Evolutionary conservation across 2,797 vertebrate species (phyloP).

Genomic region (Halcyon badia): DNA sequence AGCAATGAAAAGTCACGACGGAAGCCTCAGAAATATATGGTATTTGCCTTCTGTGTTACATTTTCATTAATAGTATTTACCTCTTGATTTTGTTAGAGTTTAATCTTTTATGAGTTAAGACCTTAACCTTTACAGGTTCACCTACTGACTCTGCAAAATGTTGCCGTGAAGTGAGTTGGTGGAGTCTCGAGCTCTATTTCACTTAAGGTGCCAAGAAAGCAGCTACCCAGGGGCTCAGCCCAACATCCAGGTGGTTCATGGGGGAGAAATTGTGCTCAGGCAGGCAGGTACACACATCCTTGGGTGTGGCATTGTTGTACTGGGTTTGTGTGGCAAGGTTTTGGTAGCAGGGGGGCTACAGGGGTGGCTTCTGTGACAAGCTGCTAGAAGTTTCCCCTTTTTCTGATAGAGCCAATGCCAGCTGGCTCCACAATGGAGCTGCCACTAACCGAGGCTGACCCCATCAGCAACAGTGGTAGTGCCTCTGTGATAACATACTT

Average conservation of each 20-base stretch:
- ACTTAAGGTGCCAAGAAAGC: background rate
- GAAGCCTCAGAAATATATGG: background rate
- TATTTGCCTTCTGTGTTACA: background rate
- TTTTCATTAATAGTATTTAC: background rate
- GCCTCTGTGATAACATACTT: background rate
- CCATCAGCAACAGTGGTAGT: background rate
- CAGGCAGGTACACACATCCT: background rate
- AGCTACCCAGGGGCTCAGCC: background rate
- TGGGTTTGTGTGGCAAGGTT: background rate
- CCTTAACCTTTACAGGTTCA: background rate
- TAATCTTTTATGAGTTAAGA: background rate
- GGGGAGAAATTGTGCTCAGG: background rate
- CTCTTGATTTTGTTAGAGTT: background rate
- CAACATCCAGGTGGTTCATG: too few relatives aligned
- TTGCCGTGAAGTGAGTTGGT: background rate
- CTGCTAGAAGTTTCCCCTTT: background rate
- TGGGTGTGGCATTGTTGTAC: background rate
- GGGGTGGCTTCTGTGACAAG: background rate
- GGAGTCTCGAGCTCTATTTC: background rate
- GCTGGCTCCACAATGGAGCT: background rate
- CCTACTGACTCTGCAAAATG: background rate
- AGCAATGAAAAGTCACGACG: background rate
- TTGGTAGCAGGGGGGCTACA: background rate
- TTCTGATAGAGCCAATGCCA: too few relatives aligned
- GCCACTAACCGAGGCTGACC: background rate